phyloP scores from a whole-genome alignment of 2,888 invertebrate genomes.

The Tuta absoluta region DNA sequence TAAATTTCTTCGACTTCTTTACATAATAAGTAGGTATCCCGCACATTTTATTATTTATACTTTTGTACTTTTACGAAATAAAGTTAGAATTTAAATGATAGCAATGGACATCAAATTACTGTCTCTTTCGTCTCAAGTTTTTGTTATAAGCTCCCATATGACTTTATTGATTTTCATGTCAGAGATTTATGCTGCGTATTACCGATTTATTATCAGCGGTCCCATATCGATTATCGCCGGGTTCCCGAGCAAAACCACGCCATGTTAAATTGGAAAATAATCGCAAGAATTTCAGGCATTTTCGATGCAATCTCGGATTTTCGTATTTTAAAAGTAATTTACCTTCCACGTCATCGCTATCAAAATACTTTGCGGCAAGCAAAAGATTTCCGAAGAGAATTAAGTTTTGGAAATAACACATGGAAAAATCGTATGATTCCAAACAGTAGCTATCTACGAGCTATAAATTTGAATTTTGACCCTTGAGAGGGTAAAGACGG shows the following conservation, averaged over 20 bases:
- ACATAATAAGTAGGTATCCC: no score
- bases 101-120: constrained; percentile 2
- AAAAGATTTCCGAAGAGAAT: no score
- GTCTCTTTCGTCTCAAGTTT: neutral
- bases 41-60: no score
- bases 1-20: no score
- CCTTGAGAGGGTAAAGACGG: no score
- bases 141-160: constrained; percentile 47
- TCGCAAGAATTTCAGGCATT: constrained; percentile 15
- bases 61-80: no score
- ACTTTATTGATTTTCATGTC: constrained; percentile 80
- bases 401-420: no score
- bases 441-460: no score
- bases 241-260: constrained; percentile 36
- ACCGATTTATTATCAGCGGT: constrained; percentile 68
- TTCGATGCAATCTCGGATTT: neutral
- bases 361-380: neutral
- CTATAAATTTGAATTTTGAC: no score
- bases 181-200: constrained; percentile 70
- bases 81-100: neutral
- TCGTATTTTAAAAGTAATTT: neutral
- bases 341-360: neutral
- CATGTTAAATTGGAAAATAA: constrained; percentile 28
- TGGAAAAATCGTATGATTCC: no score
- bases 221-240: constrained; percentile 49